A percentile compares a stretch with the other conserved stretches of the same genome.
phyloP scores from a whole-genome alignment of 2,113 vertebrate genomes.

The Physeter macrocephalus region DNA sequence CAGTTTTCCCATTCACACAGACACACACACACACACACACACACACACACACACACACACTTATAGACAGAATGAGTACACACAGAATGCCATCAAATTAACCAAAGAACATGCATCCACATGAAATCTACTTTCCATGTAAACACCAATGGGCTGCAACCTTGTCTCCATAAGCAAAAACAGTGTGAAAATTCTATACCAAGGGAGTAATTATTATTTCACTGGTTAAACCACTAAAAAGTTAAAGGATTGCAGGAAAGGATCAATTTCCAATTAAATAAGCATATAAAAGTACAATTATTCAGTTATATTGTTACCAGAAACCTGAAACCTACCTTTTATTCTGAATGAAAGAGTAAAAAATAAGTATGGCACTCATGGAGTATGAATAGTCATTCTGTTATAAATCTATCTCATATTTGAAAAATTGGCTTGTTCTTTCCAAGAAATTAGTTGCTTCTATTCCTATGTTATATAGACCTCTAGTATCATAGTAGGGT shows the following conservation, averaged over 20 bases:
- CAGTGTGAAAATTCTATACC: neutral
- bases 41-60: neutral
- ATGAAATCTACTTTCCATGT: neutral
- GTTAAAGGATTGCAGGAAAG: neutral
- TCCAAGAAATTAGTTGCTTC: neutral
- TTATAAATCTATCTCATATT: neutral
- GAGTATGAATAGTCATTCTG: neutral
- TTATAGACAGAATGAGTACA: neutral
- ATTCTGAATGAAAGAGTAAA: neutral
- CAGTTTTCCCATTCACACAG: neutral
- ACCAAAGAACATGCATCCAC: neutral
- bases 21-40: neutral
- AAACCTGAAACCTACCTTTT: neutral
- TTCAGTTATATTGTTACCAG: neutral
- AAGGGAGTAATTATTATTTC: neutral
- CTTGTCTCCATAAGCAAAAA: neutral
- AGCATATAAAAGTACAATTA: neutral
- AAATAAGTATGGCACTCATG: neutral
- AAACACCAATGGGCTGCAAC: neutral
- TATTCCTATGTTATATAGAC: neutral
- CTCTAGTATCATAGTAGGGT: neutral
- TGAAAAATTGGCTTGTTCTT: neutral
- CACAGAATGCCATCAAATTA: neutral
- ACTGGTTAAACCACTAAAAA: neutral
- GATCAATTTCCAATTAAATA: neutral